Conservation (phyloP, 2,888 invertebrate genomes). For the Euproctis similis region DNA sequence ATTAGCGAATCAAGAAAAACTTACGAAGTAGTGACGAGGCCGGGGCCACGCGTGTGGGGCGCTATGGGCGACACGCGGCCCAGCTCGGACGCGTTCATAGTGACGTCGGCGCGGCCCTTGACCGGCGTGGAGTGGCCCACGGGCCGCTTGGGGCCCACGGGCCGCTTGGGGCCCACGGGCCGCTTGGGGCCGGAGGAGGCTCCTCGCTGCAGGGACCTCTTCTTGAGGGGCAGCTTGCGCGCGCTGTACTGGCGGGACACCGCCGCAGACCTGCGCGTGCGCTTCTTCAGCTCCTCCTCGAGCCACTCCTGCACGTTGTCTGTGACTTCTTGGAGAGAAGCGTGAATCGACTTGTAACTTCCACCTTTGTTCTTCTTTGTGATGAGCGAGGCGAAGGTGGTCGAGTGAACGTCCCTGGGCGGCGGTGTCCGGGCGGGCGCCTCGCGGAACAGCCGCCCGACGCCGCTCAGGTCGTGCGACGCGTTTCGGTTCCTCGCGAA, state of each 20-base stretch:
- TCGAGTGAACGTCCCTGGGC: constrained; percentile 36
- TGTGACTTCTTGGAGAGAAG: constrained; percentile 38
- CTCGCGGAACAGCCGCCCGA: constrained; percentile 47
- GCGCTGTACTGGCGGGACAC: constrained; percentile 35
- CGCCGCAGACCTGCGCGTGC: constrained; percentile 14
- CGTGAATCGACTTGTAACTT: constrained; percentile 32
- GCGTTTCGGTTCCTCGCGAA: constrained; percentile 29
- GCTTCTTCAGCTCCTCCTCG: neutral
- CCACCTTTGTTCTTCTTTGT: constrained; percentile 13
- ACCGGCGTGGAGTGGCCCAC: constrained; percentile 56
- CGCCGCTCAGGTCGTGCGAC: constrained; percentile 45
- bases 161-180: constrained; percentile 21
- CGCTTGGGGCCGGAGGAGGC: constrained; percentile 1
- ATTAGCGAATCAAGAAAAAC: too few species aligned
- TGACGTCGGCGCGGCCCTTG: constrained; percentile 28
- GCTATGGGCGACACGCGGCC: constrained; percentile 51
- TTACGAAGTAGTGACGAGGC: neutral
- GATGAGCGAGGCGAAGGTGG: constrained; percentile 39
- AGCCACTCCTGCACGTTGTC: constrained; percentile 6
- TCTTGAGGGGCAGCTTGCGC: constrained; percentile 49
- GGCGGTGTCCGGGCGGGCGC: constrained; percentile 23
- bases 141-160: constrained; percentile 49
- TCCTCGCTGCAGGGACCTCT: constrained; percentile 35
- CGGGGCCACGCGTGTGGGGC: neutral
- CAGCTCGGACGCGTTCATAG: constrained; percentile 34